A percentile compares a stretch with the other conserved stretches of the same genome.
Evolutionary conservation across 2,113 vertebrate species (phyloP).

Genomic region (Scartelaos histophorus): DNA sequence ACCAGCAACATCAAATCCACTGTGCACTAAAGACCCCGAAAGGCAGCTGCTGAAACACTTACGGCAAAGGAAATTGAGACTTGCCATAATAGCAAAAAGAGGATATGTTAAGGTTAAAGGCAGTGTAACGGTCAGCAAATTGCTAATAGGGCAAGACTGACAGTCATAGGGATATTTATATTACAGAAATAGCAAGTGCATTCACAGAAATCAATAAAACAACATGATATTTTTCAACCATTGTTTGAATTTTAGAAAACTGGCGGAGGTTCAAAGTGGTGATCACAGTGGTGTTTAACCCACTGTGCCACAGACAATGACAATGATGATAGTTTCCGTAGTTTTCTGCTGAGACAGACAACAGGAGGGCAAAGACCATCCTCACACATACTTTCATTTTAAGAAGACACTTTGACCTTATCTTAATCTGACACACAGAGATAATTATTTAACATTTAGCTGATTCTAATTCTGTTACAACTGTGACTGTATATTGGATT

Average conservation of each 20-base stretch:
- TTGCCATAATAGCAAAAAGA: slow-evolving; percentile 2
- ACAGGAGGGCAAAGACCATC: too few species aligned
- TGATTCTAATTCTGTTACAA: too few species aligned
- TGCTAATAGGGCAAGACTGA: neutral
- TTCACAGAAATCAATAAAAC: neutral
- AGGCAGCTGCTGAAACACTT: slow-evolving; percentile 26
- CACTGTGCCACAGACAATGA: neutral
- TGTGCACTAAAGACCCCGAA: neutral
- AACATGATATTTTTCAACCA: neutral
- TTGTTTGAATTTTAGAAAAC: neutral
- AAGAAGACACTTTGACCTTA: too few species aligned
- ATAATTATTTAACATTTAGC: too few species aligned
- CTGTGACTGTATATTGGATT: too few species aligned
- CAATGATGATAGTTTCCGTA: neutral
- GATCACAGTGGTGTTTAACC: neutral
- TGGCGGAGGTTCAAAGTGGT: neutral
- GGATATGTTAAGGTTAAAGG: slow-evolving; percentile 7
- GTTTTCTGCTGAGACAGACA: neutral
- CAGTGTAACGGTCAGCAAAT: neutral
- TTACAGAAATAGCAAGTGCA: neutral
- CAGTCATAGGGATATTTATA: neutral
- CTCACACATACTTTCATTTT: too few species aligned
- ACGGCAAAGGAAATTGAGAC: slow-evolving; percentile 4
- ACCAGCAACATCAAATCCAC: slow-evolving; percentile 20
- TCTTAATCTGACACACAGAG: too few species aligned